Percentiles rank a stretch among this genome's conserved stretches.
phyloP scores from a whole-genome alignment of 1,140 invertebrate species.

The Heliconius congener region DNA sequence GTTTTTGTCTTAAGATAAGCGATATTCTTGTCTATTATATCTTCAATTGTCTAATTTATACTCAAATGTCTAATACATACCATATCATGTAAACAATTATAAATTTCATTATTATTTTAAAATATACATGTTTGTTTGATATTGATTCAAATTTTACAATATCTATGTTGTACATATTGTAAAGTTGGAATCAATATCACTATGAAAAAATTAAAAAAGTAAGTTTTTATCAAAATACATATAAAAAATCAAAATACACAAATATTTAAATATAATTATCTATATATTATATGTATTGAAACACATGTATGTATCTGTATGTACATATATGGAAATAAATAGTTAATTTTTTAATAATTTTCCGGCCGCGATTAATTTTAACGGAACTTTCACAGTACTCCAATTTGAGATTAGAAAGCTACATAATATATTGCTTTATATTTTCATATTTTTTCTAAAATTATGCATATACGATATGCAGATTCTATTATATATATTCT shows the following conservation, averaged over 20 bases:
- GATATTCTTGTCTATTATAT: background rate
- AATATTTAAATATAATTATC: background rate
- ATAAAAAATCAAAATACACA: no score
- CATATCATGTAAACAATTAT: background rate
- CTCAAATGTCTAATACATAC: background rate
- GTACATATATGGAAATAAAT: background rate
- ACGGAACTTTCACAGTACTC: background rate
- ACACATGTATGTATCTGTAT: background rate
- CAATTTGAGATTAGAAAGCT: background rate
- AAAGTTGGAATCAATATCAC: no score
- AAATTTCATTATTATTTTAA: no score
- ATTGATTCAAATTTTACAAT: background rate
- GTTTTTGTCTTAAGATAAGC: background rate
- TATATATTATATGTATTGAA: background rate
- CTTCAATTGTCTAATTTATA: background rate
- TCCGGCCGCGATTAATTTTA: background rate
- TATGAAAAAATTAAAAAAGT: background rate
- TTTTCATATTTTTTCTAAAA: slow-evolving; percentile 3
- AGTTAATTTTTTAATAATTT: background rate
- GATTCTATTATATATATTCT: background rate
- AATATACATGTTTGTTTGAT: background rate
- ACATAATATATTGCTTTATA: background rate
- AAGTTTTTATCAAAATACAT: background rate
- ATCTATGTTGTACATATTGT: no score
- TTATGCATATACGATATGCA: background rate